Base-by-base conservation (phyloP, 2,888 invertebrate species). In the Hirtodrosophila trivittata region DNA sequence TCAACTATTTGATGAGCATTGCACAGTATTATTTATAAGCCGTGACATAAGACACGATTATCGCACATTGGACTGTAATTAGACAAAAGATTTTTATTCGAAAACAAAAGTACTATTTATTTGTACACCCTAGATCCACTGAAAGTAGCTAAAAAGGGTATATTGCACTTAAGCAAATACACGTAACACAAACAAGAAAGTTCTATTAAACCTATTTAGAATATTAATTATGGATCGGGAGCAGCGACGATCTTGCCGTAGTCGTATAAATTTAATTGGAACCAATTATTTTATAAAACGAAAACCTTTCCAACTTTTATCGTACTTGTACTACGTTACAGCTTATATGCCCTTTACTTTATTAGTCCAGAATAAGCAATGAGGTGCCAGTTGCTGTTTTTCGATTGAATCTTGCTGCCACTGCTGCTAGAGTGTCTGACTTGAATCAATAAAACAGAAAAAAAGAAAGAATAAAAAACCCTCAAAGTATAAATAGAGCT, bases 381-480 rank as follows among this genome's bases (percentile, higher is more conserved):
- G n/a, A n/a, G n/a, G n/a, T n/a, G n/a, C n/a, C n/a, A n/a, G 18
- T 21, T 3, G 5, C 18, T 21, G 18, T 21, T 21, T 21, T 21
- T 2, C 18, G 5, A 21, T 21, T 21, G 7, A 63, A 70, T 46
- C 46, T 54, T 39, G 56, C 52, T 58, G 38, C 75, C 71, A 77
- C 70, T 58, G 82, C 56, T 55, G 59, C 41, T 58, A 21, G 18
- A n/a, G n/a, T n/a, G n/a, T n/a, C n/a, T n/a, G n/a, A n/a, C n/a
- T n/a, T n/a, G 63, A 67, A 86, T 85, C 85, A 70, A 66, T 70
- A 63, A 60, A 70, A 80, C 72, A 65, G 56, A 62, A 66, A 65
- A 60, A 55, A 65, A 86, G 74, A 65, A 66, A 59, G 74, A 65
- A 66, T 56, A 21, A 2, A 42, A 14, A 65, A 55, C 58, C 63